Conservation (phyloP, 2,888 invertebrate species). For the Zygaena filipendulae region DNA sequence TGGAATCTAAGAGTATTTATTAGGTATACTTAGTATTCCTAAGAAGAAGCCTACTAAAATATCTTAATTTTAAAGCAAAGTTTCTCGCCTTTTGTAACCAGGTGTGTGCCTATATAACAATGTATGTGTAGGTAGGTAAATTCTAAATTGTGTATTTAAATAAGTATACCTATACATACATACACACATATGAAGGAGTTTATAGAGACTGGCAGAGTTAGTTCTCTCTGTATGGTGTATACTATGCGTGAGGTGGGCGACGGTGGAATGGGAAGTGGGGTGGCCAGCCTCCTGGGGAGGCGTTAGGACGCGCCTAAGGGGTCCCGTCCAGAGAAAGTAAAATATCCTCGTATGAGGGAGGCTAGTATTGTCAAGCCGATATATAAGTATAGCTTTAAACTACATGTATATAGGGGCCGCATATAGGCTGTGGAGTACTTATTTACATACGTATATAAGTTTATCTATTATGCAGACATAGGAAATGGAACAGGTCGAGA, state of each 20-base stretch:
- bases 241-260: conserved; percentile 55
- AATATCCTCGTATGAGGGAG: conserved; percentile 66
- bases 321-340: conserved; percentile 67
- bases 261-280: conserved; percentile 25
- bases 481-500: conserved; percentile 55
- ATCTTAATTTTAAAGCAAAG: too few relatives aligned
- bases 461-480: conserved; percentile 66
- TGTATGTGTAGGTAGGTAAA: too few relatives aligned
- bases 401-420: conserved; percentile 52
- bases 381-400: conserved; percentile 66
- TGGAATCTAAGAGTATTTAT: too few relatives aligned
- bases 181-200: conserved; percentile 44
- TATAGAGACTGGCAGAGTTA: conserved; percentile 62
- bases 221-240: conserved; percentile 61
- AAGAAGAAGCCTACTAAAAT: too few relatives aligned
- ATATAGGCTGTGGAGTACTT: conserved; percentile 50
- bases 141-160: conserved; percentile 61
- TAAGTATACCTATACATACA: conserved; percentile 44
- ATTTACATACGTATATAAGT: conserved; percentile 62
- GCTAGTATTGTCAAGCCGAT: conserved; percentile 66
- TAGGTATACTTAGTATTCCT: too few relatives aligned
- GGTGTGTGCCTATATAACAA: too few relatives aligned
- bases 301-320: conserved; percentile 52
- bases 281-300: conserved; percentile 29
- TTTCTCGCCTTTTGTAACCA: too few relatives aligned